phyloP scores from a whole-genome alignment of 1,140 invertebrate genomes.

The Hestina assimilis region DNA sequence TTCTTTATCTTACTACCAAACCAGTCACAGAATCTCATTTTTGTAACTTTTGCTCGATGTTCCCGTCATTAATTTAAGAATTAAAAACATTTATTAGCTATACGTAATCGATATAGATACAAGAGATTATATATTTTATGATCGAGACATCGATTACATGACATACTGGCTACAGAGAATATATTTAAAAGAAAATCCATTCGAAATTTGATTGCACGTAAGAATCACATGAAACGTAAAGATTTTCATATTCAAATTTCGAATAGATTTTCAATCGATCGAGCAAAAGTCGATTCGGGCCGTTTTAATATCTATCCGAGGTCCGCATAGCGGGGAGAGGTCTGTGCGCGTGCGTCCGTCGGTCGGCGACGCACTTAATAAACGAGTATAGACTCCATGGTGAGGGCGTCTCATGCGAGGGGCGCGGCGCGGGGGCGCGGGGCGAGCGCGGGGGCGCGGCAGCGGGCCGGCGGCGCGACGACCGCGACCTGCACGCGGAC shows the following conservation, averaged over 20 bases:
- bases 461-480: slow-evolving; percentile 48
- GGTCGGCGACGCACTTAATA: slow-evolving; percentile 58
- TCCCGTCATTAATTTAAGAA: not conserved
- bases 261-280: not conserved
- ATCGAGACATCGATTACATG: not conserved
- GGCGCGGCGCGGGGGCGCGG: not conserved
- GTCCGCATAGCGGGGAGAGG: slow-evolving; percentile 31
- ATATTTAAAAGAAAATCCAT: not conserved
- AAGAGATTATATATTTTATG: not conserved
- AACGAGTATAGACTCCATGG: slow-evolving; percentile 74
- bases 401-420: slow-evolving; percentile 63
- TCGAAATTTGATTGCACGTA: not conserved
- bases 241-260: not conserved
- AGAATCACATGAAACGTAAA: too few species aligned
- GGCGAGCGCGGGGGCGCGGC: not conserved
- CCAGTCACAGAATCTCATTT: slow-evolving; percentile 50
- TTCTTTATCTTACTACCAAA: slow-evolving; percentile 52
- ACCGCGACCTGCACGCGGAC: slow-evolving; percentile 62
- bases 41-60: slow-evolving; percentile 19
- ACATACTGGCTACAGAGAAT: not conserved
- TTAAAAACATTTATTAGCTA: not conserved
- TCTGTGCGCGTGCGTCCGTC: slow-evolving; percentile 31
- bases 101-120: not conserved
- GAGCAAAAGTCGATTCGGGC: slow-evolving; percentile 24
- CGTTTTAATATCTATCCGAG: slow-evolving; percentile 47